Conservation (phyloP, 1,140 invertebrate genomes). For the Vanessa tameamea region DNA sequence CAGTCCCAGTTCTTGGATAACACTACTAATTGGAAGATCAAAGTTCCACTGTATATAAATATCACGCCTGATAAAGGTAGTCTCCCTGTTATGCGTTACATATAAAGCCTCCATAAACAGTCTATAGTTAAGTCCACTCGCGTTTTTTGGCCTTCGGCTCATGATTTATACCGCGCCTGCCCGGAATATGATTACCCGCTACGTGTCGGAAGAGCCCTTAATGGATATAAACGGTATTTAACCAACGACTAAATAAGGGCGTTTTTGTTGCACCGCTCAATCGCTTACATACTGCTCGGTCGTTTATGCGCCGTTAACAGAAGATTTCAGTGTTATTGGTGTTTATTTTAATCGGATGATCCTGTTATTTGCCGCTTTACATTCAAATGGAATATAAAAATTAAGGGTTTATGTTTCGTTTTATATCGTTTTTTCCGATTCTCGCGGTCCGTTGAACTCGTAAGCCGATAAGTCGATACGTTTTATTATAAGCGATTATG, state of each 20-base stretch:
- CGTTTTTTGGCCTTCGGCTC: constrained; percentile 64
- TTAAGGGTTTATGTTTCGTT: constrained; percentile 6
- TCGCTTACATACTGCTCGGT: constrained; percentile 41
- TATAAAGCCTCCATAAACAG: constrained; percentile 60
- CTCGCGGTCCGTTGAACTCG: neutral
- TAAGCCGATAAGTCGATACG: neutral
- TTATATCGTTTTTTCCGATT: neutral
- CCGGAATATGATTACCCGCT: constrained; percentile 74
- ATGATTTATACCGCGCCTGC: constrained; percentile 76
- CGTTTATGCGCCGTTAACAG: constrained; percentile 38
- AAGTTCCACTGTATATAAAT: neutral
- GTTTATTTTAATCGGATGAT: constrained; percentile 32
- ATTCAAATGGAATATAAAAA: constrained; percentile 16
- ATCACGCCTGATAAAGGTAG: neutral
- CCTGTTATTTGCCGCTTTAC: constrained; percentile 10
- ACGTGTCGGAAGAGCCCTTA: constrained; percentile 71
- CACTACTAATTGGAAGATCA: constrained; percentile 3
- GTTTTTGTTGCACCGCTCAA: constrained; percentile 43
- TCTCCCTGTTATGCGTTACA: neutral
- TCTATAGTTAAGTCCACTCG: constrained; percentile 55
- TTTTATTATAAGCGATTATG: neutral
- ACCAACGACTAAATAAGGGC: constrained; percentile 43
- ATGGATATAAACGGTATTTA: constrained; percentile 78
- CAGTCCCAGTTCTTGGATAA: neutral
- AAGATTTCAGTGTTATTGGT: constrained; percentile 32